Base-by-base conservation (phyloP, 2,113 vertebrate genomes). In the Anoura caudifer region DNA sequence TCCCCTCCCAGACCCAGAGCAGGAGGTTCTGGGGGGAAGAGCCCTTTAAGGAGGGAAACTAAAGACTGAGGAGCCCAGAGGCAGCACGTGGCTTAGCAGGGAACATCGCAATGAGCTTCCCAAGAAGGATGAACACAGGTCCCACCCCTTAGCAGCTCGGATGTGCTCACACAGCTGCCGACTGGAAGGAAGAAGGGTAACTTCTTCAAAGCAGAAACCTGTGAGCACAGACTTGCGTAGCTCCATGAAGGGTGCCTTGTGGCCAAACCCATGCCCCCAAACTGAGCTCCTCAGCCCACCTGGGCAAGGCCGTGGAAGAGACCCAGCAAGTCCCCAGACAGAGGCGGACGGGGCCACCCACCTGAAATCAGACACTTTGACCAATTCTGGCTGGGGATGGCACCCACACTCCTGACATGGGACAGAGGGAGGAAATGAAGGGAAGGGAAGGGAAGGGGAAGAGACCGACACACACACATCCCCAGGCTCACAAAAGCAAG, bases 41-140 rank as follows among this genome's bases (percentile, higher is more conserved):
- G 17, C 2, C 63, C 8, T 31, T 28, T 7, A 3, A 0, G 1
- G 73, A 56, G 83, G 75, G 72, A 33, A 16, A 14, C 26, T 14
- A 3, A 4, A 50, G 16, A 7, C 7, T 0, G 8, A 69, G 14
- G 10, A 8, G 54, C 0, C 4, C 10, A 63, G 38, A 43, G 6
- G 41, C 3, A 2, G 45, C 75, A 7, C 0, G 1, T 2, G 22
- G 20, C 36, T 1, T 1, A 65, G 65, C 56, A 36, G 50, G 80
- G 28, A 61, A 72, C 0, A 11, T 5, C 3, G 7, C 20, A 17
- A 22, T 14, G 43, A 61, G 50, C 77, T 43, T 56, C 43, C 38
- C 14, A 33, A 20, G 10, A 38, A 73, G 45, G 31, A 63, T 15
- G 43, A n/a, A 52, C 1, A 15, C 5, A 36, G 3, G 19, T 15